These are phyloP conservation scores for Caprella mutica DNA, from an alignment of 2,888 invertebrate genomes.

Conservation along the genomic window DNA sequence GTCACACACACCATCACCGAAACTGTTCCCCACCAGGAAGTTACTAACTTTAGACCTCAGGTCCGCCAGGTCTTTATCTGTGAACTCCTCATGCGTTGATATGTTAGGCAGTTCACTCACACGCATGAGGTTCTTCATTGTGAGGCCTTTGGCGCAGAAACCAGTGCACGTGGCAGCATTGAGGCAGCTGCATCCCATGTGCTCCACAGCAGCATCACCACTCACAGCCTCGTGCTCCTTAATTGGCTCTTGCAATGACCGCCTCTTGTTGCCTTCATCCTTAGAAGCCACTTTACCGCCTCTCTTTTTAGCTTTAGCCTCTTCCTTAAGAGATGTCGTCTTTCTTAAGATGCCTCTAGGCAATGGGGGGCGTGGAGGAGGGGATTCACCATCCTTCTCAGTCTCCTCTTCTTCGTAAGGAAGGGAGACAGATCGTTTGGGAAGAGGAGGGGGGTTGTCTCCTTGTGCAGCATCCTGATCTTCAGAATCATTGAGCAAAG, in stretches of 20 bases:
- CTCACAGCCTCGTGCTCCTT: background rate
- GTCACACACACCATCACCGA: slow-evolving; percentile 18
- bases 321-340: slow-evolving; percentile 39
- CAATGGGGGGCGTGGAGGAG: slow-evolving; percentile 58
- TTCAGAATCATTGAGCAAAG: slow-evolving; percentile 44
- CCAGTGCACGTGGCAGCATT: slow-evolving; percentile 26
- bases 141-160: slow-evolving; percentile 32
- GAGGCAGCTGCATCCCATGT: slow-evolving; percentile 32
- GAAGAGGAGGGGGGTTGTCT: slow-evolving; percentile 50
- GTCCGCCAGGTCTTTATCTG: slow-evolving; percentile 57
- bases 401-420: slow-evolving; percentile 44
- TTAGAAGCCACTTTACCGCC: no score
- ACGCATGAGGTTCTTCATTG: slow-evolving; percentile 28
- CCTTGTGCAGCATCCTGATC: slow-evolving; percentile 8
- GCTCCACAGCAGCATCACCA: slow-evolving; percentile 8
- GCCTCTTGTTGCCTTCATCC: slow-evolving; percentile 46
- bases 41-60: slow-evolving; percentile 42
- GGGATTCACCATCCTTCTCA: slow-evolving; percentile 36
- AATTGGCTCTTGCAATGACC: slow-evolving; percentile 33
- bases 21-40: slow-evolving; percentile 23
- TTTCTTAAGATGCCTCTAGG: slow-evolving; percentile 62
- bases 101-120: slow-evolving; percentile 31
- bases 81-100: slow-evolving; percentile 32
- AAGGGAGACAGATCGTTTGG: slow-evolving; percentile 57
- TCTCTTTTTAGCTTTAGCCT: no score